Base-by-base conservation (phyloP, 2,113 vertebrate species). In the Oreochromis tanganicae region DNA sequence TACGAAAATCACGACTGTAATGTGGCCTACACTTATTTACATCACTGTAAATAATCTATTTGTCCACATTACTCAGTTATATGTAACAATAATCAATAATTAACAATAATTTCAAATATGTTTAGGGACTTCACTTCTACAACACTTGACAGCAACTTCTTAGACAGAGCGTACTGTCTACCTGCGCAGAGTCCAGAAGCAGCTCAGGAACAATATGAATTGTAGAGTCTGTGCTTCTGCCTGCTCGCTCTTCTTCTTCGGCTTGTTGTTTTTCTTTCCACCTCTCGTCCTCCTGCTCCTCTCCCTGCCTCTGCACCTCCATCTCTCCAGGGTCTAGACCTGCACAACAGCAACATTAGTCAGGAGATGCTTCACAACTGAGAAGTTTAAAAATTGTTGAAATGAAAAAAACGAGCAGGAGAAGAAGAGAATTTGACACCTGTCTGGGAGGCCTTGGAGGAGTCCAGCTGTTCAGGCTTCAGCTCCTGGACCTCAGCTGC, bases 141-240 rank as follows among this genome's bases (percentile, higher is more conserved):
- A 66, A 66, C 68, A 73, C 21, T 73, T 73, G 27, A 78, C 16
- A 78, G 71, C 27, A 32, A 8, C 46, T 78, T 48, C 16, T 48
- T 19, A 78, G 41, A 48, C 43, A 50, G 61, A 27, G 32, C 2
- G 2, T 0, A 4, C 5, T 17, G 29, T 89, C 24, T n/a, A 96
- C 96, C 96, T 95, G 91, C 27, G 61, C 43, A 1, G 78, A 78
- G 61, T 97, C 95, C 87, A 95, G 61, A 54, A 99, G 90, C 81
- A 98, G 96, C 46, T 98, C 96, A 36, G 96, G 97, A 9, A 97
- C 95, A 0, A 98, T 99, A 87, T 99, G 98, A 85, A 99, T 96
- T 9, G 97, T 98, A 0, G 98, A 99, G 13, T 98, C 97, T 17
- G 24, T 96, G 82, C 92, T 97, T 92, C 97, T 97, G 85, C 98